phyloP scores from a whole-genome alignment of 2,113 vertebrate species.

The Sinocyclocheilus anshuiensis region DNA sequence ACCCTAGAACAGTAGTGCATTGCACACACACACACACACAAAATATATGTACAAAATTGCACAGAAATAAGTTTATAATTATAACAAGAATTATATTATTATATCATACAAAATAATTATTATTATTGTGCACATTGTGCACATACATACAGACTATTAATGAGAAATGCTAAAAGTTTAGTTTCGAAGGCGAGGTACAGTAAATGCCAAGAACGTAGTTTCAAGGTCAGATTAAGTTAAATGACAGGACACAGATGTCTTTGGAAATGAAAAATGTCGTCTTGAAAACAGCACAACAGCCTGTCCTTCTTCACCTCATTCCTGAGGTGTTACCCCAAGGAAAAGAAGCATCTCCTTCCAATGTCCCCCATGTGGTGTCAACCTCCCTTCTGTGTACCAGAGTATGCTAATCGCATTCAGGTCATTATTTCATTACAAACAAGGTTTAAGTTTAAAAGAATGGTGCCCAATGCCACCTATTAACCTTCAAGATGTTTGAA shows the following conservation, averaged over 20 bases:
- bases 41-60: no score
- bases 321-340: conserved; percentile 26
- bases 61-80: neutral
- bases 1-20: no score
- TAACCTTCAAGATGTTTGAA: conserved; percentile 41
- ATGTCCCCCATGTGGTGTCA: conserved; percentile 9
- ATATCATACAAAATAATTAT: neutral
- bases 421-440: conserved; percentile 43
- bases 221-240: conserved; percentile 34
- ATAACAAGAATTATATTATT: neutral
- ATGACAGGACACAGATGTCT: conserved; percentile 35
- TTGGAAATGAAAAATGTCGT: conserved; percentile 19
- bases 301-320: conserved; percentile 27
- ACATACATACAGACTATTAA: neutral
- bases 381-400: conserved; percentile 4
- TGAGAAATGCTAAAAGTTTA: neutral
- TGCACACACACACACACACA: no score
- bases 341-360: conserved; percentile 1
- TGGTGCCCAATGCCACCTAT: conserved; percentile 38
- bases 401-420: conserved; percentile 32
- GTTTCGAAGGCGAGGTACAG: neutral
- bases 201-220: conserved; percentile 4
- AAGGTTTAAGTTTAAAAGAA: conserved; percentile 27
- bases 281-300: conserved; percentile 33
- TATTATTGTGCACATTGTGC: neutral